Percentiles rank a stretch among this genome's conserved stretches.
These are phyloP conservation scores for Saccostrea glomerata DNA, from an alignment of 1,140 invertebrate species.

Conservation along the genomic window DNA sequence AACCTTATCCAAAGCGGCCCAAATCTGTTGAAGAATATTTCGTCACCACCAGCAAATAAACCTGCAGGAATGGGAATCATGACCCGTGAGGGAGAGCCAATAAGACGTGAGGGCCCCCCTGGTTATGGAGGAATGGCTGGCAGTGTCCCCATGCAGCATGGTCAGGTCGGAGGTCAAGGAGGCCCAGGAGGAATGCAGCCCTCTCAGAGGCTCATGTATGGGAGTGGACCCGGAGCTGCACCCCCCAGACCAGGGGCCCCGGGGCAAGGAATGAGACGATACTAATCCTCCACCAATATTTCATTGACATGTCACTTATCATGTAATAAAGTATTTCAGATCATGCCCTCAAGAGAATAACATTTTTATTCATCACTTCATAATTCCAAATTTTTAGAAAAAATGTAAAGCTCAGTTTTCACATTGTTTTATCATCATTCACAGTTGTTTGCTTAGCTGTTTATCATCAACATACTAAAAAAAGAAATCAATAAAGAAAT, in stretches of 20 bases:
- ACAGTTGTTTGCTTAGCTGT: background rate
- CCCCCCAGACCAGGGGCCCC: conserved; percentile 29
- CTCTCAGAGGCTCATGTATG: conserved; percentile 19
- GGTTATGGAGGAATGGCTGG: conserved; percentile 25
- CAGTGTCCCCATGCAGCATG: conserved; percentile 28
- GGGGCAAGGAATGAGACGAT: conserved; percentile 2
- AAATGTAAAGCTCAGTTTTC: background rate
- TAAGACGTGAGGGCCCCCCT: background rate
- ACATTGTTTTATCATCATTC: conserved; percentile 8
- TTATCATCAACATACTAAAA: background rate
- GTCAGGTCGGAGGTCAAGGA: background rate
- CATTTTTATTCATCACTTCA: background rate
- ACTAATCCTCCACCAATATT: background rate
- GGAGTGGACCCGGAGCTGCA: conserved; percentile 7
- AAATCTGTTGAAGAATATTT: conserved; percentile 69
- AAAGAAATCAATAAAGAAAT: background rate
- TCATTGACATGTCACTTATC: background rate
- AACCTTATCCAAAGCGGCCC: conserved; percentile 78
- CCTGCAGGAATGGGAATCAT: conserved; percentile 42
- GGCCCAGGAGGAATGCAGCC: background rate
- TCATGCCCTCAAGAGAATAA: background rate
- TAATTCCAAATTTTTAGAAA: background rate
- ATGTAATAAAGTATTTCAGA: background rate
- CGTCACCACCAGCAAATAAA: conserved; percentile 45
- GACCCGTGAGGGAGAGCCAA: conserved; percentile 50